Percentiles rank a stretch among this genome's conserved stretches.
phyloP scores from a whole-genome alignment of 2,113 vertebrate species.

The Paedocypris sp. region DNA sequence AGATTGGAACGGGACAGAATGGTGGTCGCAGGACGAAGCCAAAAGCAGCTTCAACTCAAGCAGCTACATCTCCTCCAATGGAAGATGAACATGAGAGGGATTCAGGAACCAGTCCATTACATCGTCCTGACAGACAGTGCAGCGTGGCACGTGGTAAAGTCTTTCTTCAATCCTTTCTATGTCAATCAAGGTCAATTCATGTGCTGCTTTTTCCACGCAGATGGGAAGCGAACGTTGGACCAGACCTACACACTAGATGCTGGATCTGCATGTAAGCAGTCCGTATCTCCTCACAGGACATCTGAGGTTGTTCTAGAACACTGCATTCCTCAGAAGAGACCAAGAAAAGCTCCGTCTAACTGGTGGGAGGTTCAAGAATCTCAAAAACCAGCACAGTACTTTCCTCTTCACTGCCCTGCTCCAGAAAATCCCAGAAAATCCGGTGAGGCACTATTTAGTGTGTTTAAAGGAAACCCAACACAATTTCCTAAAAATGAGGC shows the following conservation, averaged over 20 bases:
- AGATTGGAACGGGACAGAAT: background rate
- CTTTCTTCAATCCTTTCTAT: background rate
- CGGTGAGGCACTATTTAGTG: background rate
- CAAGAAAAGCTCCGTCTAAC: conserved; percentile 28
- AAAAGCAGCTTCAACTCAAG: background rate
- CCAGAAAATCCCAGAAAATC: conserved; percentile 10
- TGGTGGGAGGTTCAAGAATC: conserved; percentile 37
- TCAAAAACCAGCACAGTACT: background rate
- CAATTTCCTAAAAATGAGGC: background rate
- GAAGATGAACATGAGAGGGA: conserved; percentile 7
- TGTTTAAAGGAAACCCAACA: background rate
- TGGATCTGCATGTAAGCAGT: conserved; percentile 15
- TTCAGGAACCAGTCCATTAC: conserved; percentile 25
- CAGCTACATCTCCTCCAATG: background rate
- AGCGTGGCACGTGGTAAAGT: conserved; percentile 37
- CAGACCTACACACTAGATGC: conserved; percentile 24
- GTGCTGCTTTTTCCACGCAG: conserved; percentile 29
- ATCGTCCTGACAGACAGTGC: conserved; percentile 5
- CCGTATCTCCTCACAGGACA: background rate
- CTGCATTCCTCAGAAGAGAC: conserved; percentile 22
- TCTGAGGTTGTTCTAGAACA: background rate
- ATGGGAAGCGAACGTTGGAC: conserved; percentile 31
- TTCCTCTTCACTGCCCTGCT: background rate
- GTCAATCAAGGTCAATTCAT: background rate
- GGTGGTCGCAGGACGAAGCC: background rate